Conservation (phyloP, 2,888 invertebrate genomes). For the Leucozona laternaria region DNA sequence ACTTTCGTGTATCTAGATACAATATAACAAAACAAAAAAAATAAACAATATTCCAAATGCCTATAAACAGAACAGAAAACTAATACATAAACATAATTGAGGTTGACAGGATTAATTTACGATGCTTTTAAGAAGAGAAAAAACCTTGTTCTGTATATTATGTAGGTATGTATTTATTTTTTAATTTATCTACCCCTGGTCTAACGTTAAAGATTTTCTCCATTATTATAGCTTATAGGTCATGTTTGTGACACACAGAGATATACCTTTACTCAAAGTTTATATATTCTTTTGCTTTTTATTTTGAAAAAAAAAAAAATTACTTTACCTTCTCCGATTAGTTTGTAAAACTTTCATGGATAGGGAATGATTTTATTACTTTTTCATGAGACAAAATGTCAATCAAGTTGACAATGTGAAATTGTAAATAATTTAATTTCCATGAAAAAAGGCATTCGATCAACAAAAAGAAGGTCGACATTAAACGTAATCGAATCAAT, state of each 20-base stretch:
- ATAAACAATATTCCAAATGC: neutral
- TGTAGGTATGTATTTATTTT: neutral
- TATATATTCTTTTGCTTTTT: neutral
- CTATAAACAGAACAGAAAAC: neutral
- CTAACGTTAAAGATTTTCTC: constrained; percentile 1
- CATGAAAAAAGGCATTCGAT: neutral
- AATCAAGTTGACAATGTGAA: constrained; percentile 2
- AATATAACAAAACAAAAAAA: neutral
- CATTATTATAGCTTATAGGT: constrained; percentile 19
- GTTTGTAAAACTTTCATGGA: neutral
- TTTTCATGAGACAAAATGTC: constrained; percentile 9
- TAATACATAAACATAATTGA: constrained; percentile 7
- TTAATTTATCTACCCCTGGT: neutral
- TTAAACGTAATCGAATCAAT: neutral
- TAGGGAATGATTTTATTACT: constrained; percentile 4
- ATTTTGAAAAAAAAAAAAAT: constrained; percentile 13
- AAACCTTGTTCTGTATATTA: neutral
- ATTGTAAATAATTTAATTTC: constrained; percentile 3
- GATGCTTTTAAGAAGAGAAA: constrained; percentile 8
- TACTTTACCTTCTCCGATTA: constrained; percentile 13
- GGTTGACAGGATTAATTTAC: constrained; percentile 17
- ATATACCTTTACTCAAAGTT: constrained; percentile 4
- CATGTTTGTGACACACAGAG: constrained; percentile 13
- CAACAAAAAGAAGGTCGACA: neutral
- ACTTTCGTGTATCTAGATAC: neutral